A percentile compares a stretch with the other conserved stretches of the same genome.
These are phyloP conservation scores for Xerus rutilus DNA, from an alignment of 2,797 vertebrate genomes.

Conservation along the genomic window DNA sequence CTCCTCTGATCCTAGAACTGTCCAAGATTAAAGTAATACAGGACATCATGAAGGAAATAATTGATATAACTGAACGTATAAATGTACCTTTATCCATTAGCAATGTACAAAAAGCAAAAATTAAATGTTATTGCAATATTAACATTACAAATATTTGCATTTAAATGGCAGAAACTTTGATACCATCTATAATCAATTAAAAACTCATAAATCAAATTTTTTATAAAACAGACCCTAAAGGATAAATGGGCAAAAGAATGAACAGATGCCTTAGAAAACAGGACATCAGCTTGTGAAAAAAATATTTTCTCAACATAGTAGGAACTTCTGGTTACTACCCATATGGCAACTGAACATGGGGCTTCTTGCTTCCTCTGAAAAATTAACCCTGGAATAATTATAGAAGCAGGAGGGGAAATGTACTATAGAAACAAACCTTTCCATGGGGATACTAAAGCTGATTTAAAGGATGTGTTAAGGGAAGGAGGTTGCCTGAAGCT, in stretches of 20 bases:
- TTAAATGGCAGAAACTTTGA: slow-evolving; percentile 7
- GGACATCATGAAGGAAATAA: background rate
- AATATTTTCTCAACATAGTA: slow-evolving; percentile 78
- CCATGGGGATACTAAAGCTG: background rate
- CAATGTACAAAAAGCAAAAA: background rate
- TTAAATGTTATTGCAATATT: slow-evolving; percentile 7
- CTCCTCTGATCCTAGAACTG: background rate
- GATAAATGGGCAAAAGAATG: slow-evolving; percentile 69
- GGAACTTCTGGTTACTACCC: slow-evolving; percentile 75
- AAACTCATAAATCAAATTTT: slow-evolving; percentile 37
- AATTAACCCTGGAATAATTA: slow-evolving; percentile 64
- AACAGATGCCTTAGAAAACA: slow-evolving; percentile 76
- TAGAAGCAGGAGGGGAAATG: background rate
- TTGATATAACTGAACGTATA: background rate
- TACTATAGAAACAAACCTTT: slow-evolving; percentile 7
- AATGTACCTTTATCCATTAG: slow-evolving; percentile 17
- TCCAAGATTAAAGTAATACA: slow-evolving; percentile 18
- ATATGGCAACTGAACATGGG: slow-evolving; percentile 72
- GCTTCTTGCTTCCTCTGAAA: slow-evolving; percentile 67
- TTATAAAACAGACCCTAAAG: slow-evolving; percentile 38
- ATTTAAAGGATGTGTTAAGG: background rate
- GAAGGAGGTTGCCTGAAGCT: background rate
- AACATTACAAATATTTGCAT: background rate
- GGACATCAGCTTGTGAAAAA: slow-evolving; percentile 71
- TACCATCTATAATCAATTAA: background rate